Conservation (phyloP, 92 coral and sea anemone genomes). For the Siderastrea radians region DNA sequence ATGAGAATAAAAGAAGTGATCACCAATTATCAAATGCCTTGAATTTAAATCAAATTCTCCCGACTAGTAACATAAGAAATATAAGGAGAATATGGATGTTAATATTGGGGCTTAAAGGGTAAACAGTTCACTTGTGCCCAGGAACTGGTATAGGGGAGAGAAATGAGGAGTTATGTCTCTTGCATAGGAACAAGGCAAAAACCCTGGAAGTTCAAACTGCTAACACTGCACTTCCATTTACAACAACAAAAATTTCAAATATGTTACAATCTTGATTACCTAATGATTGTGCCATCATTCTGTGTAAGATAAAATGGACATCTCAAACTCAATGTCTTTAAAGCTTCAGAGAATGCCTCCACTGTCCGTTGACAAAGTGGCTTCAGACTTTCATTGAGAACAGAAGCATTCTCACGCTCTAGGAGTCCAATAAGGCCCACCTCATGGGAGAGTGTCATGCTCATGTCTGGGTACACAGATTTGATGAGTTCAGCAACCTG, state of each 20-base stretch:
- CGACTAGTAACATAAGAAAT: no score
- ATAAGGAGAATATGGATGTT: no score
- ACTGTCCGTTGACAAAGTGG: constrained; percentile 86
- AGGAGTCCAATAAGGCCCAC: constrained; percentile 87
- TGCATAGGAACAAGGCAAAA: no score
- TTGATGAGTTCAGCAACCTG: constrained; percentile 72
- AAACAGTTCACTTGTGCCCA: no score
- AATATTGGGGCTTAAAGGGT: no score
- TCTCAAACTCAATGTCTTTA: constrained; percentile 69
- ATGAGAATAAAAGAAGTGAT: no score
- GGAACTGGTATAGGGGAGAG: no score
- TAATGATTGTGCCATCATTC: constrained; percentile 96
- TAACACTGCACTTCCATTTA: background rate
- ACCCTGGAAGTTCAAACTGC: background rate
- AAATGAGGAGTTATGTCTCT: no score
- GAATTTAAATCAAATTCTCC: no score
- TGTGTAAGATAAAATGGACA: constrained; percentile 95
- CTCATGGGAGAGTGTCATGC: constrained; percentile 88
- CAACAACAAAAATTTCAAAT: no score
- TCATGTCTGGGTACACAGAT: constrained; percentile 71
- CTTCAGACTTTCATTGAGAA: constrained; percentile 93
- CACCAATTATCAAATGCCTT: no score
- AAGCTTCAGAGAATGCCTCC: constrained; percentile 77
- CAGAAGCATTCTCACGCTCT: constrained; percentile 96
- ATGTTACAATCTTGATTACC: constrained; percentile 29